Conservation (phyloP, 2,797 vertebrate species). For the Cyclura pinguis region DNA sequence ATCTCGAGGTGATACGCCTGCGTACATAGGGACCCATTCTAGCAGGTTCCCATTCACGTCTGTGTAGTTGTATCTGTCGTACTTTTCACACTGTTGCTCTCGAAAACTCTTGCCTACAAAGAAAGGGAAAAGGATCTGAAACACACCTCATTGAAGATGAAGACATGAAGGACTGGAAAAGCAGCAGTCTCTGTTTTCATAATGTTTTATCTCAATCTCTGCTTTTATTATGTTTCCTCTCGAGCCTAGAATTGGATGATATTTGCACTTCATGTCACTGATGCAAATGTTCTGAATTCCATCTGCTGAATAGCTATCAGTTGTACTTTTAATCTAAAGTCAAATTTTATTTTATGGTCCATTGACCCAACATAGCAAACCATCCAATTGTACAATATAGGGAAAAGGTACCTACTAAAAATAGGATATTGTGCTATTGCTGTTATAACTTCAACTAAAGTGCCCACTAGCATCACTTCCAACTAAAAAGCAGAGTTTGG, state of each 20-base stretch:
- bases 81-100: conserved; percentile 95
- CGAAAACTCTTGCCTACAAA: conserved; percentile 91
- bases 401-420: too few relatives aligned
- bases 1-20: conserved; percentile 93
- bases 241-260: background rate
- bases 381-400: too few relatives aligned
- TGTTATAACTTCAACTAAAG: background rate
- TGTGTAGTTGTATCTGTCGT: conserved; percentile 88
- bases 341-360: too few relatives aligned
- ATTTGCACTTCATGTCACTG: background rate
- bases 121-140: fast-evolving
- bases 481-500: background rate
- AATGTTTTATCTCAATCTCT: too few relatives aligned
- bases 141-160: background rate
- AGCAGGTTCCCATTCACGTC: conserved; percentile 86
- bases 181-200: background rate
- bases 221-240: background rate
- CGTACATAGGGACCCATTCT: conserved; percentile 95
- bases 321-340: too few relatives aligned
- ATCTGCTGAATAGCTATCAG: too few relatives aligned
- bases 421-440: background rate
- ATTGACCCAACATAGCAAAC: too few relatives aligned
- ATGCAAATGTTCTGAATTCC: background rate
- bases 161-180: fast-evolving
- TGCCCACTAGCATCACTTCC: background rate